Evolutionary conservation across 92 coral and sea anemone species (phyloP).

Genomic region (Nematostella vectensis): DNA sequence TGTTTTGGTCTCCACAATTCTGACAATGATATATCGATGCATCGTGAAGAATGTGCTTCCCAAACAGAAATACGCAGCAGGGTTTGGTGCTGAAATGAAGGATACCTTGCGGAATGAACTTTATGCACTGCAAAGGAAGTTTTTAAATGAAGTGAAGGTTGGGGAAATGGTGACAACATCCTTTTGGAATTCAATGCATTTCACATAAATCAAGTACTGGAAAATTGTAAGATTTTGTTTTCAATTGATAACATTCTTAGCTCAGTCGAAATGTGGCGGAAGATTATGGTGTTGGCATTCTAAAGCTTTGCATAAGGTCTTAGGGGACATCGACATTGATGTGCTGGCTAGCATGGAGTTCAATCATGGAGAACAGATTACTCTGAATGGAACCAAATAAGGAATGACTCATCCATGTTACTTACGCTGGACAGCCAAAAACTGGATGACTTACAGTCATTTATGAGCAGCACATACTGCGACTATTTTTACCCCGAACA

Average conservation of each 20-base stretch:
- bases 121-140: neutral
- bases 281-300: constrained; percentile 2
- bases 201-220: constrained; percentile 50
- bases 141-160: neutral
- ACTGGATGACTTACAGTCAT: constrained; percentile 17
- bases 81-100: neutral
- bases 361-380: constrained; percentile 3
- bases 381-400: constrained; percentile 40
- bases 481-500: constrained; percentile 3
- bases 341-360: neutral
- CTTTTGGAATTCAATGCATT: constrained; percentile 45
- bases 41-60: neutral
- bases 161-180: constrained; percentile 39
- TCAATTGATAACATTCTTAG: constrained; percentile 27
- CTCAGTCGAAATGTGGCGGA: constrained; percentile 50
- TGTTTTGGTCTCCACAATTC: neutral
- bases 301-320: neutral
- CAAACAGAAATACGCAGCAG: neutral
- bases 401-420: constrained; percentile 41
- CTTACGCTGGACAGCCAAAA: constrained; percentile 38
- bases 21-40: neutral
- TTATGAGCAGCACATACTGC: constrained; percentile 6
- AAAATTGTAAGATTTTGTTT: constrained; percentile 23
- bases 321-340: constrained; percentile 12
- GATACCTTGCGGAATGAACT: neutral